A percentile compares a stretch with the other conserved stretches of the same genome.
Conservation (phyloP, 1,140 invertebrate genomes). For the Drosophila takahashii region DNA sequence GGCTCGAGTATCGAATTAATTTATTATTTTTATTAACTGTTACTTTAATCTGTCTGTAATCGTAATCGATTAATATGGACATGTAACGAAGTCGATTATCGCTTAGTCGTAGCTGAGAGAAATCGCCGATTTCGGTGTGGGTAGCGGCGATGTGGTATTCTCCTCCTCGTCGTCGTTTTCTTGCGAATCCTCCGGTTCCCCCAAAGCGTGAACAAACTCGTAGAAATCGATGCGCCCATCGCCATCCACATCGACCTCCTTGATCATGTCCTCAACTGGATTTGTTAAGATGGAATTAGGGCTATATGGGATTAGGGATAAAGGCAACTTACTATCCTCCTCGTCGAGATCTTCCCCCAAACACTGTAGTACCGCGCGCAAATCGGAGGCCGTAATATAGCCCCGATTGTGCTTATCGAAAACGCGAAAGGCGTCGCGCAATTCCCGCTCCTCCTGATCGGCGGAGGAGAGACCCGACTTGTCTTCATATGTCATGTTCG, state of each 20-base stretch:
- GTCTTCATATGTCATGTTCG: constrained; percentile 89
- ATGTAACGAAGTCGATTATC: constrained; percentile 3
- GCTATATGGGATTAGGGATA: neutral
- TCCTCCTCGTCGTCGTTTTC: constrained; percentile 92
- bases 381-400: constrained; percentile 93
- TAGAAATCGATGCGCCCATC: constrained; percentile 95
- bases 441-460: constrained; percentile 93
- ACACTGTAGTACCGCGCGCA: constrained; percentile 93
- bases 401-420: constrained; percentile 95
- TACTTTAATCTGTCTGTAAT: neutral
- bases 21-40: neutral
- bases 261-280: constrained; percentile 96
- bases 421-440: constrained; percentile 94
- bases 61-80: neutral
- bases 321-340: constrained; percentile 90
- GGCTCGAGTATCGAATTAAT: constrained; percentile 1
- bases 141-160: constrained; percentile 83
- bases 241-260: constrained; percentile 95
- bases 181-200: constrained; percentile 92
- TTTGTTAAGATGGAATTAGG: constrained; percentile 49
- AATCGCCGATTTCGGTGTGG: constrained; percentile 75
- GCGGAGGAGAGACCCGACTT: constrained; percentile 87
- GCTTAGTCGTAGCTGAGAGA: constrained; percentile 65
- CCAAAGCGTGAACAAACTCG: constrained; percentile 93
- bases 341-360: constrained; percentile 93